These are phyloP conservation scores for Nesidiocoris tenuis DNA, from an alignment of 2,888 invertebrate genomes.

Conservation along the genomic window DNA sequence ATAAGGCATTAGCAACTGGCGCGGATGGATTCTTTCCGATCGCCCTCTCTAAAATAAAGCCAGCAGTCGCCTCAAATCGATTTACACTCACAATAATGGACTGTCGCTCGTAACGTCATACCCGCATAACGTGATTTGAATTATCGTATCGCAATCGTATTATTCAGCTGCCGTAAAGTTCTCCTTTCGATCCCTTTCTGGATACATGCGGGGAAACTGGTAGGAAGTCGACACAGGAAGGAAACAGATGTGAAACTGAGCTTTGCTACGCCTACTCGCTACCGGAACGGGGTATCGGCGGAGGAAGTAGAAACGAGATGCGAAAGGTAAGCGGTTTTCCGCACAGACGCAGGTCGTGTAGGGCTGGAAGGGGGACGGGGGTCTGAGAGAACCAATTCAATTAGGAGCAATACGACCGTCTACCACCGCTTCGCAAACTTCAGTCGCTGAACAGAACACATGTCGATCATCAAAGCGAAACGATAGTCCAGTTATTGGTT, in stretches of 20 bases:
- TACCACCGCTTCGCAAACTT: not conserved
- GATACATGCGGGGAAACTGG: not conserved
- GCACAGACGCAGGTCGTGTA: not conserved
- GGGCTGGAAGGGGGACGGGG: constrained; percentile 3
- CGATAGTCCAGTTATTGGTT: too few species aligned
- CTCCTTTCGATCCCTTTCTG: not conserved
- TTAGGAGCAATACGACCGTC: constrained; percentile 18
- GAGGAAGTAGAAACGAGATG: constrained; percentile 8
- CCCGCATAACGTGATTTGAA: not conserved
- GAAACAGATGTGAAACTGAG: not conserved
- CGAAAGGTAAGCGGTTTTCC: constrained; percentile 9
- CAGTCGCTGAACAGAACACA: too few species aligned
- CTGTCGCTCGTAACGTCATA: too few species aligned
- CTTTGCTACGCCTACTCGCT: not conserved
- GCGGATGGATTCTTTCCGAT: too few species aligned
- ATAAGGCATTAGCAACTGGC: too few species aligned
- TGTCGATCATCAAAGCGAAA: too few species aligned
- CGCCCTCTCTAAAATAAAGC: too few species aligned
- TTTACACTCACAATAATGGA: not conserved
- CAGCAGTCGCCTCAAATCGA: too few species aligned
- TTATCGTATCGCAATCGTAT: not conserved
- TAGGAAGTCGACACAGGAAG: not conserved
- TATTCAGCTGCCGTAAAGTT: too few species aligned
- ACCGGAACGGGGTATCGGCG: not conserved
- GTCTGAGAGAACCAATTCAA: constrained; percentile 14